phyloP scores from a whole-genome alignment of 2,888 invertebrate genomes.

The Pristionchus japonicus region DNA sequence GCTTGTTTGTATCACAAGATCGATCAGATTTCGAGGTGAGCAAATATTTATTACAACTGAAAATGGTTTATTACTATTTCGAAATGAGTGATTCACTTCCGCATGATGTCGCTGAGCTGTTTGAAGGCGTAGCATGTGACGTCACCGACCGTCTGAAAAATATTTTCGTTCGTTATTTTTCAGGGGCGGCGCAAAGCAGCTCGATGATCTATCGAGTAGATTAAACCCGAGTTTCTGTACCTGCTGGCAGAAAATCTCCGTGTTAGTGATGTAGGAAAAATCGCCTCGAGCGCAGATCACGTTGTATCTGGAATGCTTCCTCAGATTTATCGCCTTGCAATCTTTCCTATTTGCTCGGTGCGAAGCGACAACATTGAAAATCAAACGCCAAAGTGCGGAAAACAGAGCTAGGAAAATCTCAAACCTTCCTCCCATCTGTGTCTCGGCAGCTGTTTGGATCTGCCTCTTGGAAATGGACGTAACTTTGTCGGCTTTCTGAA shows the following conservation, averaged over 20 bases:
- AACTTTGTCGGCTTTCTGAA: constrained; percentile 32
- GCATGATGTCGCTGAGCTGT: constrained; percentile 39
- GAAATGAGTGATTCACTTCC: not conserved
- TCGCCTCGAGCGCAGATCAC: constrained; percentile 54
- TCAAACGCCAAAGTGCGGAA: too few species aligned
- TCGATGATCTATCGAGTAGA: too few species aligned
- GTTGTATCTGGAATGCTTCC: constrained; percentile 27
- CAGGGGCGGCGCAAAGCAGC: too few species aligned
- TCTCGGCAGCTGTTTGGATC: constrained; percentile 42
- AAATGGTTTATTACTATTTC: not conserved
- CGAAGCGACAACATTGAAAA: too few species aligned
- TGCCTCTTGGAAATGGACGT: constrained; percentile 36
- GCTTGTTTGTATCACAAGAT: too few species aligned
- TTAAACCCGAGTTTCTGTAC: not conserved
- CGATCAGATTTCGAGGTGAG: too few species aligned
- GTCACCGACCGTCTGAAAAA: constrained; percentile 47
- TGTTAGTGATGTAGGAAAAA: constrained; percentile 59
- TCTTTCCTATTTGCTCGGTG: too few species aligned
- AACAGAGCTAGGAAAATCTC: not conserved
- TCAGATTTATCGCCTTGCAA: too few species aligned
- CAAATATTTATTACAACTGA: too few species aligned
- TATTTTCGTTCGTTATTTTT: not conserved
- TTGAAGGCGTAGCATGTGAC: constrained; percentile 48
- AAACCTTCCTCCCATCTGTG: constrained; percentile 38
- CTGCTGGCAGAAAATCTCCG: constrained; percentile 58